Evolutionary conservation across 2,113 vertebrate species (phyloP).

Genomic region (Thinocorus orbignyianus): DNA sequence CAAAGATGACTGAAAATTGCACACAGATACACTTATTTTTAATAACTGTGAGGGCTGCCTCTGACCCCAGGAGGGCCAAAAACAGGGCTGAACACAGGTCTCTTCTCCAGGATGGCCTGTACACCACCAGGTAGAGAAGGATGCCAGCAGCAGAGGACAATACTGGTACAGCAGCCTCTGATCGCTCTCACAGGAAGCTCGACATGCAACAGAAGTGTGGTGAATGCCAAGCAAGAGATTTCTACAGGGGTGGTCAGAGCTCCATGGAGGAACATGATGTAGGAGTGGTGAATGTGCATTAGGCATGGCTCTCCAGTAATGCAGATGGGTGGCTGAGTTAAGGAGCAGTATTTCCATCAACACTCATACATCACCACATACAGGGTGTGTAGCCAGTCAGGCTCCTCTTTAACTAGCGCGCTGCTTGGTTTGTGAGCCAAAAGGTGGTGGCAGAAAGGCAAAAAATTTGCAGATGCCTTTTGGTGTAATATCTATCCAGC

Average conservation of each 20-base stretch:
- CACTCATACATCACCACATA: fast-evolving
- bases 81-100: not conserved
- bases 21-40: not conserved
- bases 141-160: not conserved
- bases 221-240: not conserved
- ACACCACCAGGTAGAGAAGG: not conserved
- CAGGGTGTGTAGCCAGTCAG: not conserved
- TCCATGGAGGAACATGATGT: fast-evolving
- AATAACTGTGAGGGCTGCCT: not conserved
- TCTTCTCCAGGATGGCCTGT: not conserved
- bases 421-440: not conserved
- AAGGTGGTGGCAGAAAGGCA: not conserved
- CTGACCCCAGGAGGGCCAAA: not conserved
- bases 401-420: not conserved
- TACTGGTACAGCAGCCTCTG: not conserved
- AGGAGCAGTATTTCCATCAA: not conserved
- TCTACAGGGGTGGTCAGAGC: not conserved
- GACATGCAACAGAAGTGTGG: fast-evolving
- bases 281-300: not conserved
- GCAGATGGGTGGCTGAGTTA: not conserved
- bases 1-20: not conserved
- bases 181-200: not conserved
- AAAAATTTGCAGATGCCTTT: not conserved
- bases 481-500: not conserved
- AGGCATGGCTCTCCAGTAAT: fast-evolving